Evolutionary conservation across 2,797 vertebrate species (phyloP).

Genomic region (Apodemus agrarius): DNA sequence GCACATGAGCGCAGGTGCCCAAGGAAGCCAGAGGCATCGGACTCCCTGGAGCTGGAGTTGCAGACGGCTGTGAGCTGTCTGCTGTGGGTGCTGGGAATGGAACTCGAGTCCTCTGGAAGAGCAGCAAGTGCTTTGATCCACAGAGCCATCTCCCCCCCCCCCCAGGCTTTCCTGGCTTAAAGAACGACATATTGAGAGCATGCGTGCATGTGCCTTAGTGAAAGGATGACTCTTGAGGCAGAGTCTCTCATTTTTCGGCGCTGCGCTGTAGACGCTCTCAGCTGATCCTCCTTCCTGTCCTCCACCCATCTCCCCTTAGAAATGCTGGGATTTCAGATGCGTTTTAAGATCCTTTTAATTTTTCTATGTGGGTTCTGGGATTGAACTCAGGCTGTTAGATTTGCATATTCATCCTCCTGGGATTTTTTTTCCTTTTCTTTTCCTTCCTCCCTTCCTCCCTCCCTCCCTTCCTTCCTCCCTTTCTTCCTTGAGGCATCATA

Average conservation of each 20-base stretch:
- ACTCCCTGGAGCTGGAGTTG: background rate
- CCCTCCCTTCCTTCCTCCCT: too few species aligned
- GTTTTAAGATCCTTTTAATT: background rate
- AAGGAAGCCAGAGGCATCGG: background rate
- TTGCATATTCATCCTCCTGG: background rate
- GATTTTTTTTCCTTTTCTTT: background rate
- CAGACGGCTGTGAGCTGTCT: background rate
- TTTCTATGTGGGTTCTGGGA: background rate
- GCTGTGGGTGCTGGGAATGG: background rate
- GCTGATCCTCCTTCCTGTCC: background rate
- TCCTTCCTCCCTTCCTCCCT: too few species aligned
- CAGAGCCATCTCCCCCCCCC: background rate
- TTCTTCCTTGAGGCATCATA: background rate
- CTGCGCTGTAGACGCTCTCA: too few species aligned
- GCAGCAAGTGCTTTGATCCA: background rate
- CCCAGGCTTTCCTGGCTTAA: background rate
- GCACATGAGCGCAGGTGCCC: background rate
- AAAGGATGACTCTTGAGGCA: background rate
- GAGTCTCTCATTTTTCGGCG: background rate
- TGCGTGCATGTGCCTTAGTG: fast-evolving
- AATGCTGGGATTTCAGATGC: background rate
- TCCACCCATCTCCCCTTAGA: background rate
- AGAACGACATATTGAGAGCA: fast-evolving
- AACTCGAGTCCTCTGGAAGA: background rate
- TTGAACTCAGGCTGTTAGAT: background rate